phyloP scores from a whole-genome alignment of 2,888 invertebrate species.

The Diadegma fenestrale region DNA sequence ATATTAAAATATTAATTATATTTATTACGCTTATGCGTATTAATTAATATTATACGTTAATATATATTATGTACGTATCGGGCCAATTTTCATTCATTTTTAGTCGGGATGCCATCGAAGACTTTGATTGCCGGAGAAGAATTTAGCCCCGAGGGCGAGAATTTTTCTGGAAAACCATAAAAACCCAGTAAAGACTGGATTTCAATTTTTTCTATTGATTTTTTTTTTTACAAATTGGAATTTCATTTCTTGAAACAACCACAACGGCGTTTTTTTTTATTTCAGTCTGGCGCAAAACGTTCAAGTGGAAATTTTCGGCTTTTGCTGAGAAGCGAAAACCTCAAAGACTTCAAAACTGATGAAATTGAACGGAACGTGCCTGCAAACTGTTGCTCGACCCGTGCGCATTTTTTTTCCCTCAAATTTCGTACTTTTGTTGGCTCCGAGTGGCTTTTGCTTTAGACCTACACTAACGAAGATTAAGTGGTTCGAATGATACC shows the following conservation, averaged over 20 bases:
- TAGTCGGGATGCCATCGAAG: no score
- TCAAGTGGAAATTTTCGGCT: no score
- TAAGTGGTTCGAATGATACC: not conserved
- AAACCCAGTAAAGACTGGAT: not conserved
- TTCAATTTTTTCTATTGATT: not conserved
- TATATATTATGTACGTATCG: no score
- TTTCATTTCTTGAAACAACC: not conserved
- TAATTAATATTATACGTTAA: no score
- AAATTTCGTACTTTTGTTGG: not conserved
- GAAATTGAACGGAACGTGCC: no score
- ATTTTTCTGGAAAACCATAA: not conserved
- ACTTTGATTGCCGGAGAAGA: not conserved
- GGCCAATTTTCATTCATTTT: no score
- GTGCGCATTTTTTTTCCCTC: not conserved
- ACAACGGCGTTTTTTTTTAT: not conserved
- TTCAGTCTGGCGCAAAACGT: not conserved
- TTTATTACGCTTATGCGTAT: no score
- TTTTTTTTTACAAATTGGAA: not conserved
- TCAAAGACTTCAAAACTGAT: no score
- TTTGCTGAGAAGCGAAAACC: no score
- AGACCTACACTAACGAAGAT: not conserved
- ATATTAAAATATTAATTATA: no score
- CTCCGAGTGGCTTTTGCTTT: not conserved
- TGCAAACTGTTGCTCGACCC: not conserved
- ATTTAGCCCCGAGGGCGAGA: not conserved